phyloP scores from a whole-genome alignment of 1,140 invertebrate genomes.

The Hesperophylax magnus region DNA sequence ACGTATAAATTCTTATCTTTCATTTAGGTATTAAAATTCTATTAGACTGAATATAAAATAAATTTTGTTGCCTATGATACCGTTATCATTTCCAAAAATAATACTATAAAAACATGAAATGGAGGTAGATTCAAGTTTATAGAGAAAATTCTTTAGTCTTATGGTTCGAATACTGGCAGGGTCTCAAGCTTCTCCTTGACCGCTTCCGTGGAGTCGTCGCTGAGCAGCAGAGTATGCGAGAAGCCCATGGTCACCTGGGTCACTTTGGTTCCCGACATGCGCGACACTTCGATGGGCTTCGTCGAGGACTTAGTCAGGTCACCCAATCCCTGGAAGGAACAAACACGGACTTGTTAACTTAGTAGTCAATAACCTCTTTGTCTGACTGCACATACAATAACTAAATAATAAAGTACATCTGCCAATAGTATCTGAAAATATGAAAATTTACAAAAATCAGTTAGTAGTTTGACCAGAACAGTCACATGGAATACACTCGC shows the following conservation, averaged over 20 bases:
- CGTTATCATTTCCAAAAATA: neutral
- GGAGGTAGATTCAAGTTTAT: conserved; percentile 46
- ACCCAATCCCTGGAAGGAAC: conserved; percentile 80
- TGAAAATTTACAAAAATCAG: no score
- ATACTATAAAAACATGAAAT: conserved; percentile 37
- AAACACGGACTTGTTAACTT: neutral
- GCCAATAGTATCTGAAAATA: no score
- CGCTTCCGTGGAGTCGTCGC: conserved; percentile 68
- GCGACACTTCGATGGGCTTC: conserved; percentile 89
- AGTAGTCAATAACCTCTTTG: no score
- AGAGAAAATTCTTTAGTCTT: conserved; percentile 17
- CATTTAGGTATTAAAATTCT: no score
- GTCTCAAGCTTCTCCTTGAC: conserved; percentile 69
- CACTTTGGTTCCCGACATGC: conserved; percentile 85
- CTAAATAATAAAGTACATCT: no score
- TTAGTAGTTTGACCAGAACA: no score
- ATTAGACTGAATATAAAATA: no score
- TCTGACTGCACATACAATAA: no score
- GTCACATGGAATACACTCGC: no score
- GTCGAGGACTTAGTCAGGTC: conserved; percentile 91
- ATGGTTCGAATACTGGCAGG: conserved; percentile 65
- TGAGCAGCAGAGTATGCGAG: conserved; percentile 83
- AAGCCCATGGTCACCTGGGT: conserved; percentile 86
- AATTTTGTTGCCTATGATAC: no score
- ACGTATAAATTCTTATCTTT: no score